Base-by-base conservation (phyloP, 1,140 invertebrate genomes). In the Microplitis mediator region DNA sequence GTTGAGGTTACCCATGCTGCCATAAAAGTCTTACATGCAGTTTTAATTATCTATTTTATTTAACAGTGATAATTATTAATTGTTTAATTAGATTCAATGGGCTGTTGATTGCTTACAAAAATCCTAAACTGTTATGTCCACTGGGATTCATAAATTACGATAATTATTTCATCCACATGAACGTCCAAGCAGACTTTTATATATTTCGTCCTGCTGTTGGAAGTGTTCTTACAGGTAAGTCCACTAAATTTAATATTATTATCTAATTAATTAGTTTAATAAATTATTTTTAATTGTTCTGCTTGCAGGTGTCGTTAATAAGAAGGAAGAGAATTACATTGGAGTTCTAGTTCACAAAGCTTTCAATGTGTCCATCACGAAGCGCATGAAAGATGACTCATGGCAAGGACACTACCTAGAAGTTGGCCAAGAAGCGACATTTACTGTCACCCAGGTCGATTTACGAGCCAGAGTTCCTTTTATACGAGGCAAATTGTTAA, bases 151-250 rank as follows among this genome's bases (percentile, higher is more conserved):
- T 90, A 71, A 80, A 88, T 58, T 86, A 89, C 75, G 90, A 91
- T 71, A 88, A 86, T 75, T 86, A 84, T 72, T 90, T 89, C 71
- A 88, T 91, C 75, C 88, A 91, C 75, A 80, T 91, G 54, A 88
- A 92, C 82, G 86, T 92, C 13, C 86, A 90, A 84, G 90, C 89
- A 45, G 90, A 91, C 76, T 91, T 91, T 82, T 92, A 90, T 82
- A 82, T 92, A 71, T 93, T 93, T 80, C 83, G 82, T 69, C 90
- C 90, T 56, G 74, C 79, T 72, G 74, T 87, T 32, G 89, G 88
- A 0, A 67, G 80, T 80, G 70, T 64, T 73, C 68, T 87, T 73
- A 78, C 83, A 82, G 80, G 89, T 89, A 74, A 78, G 81, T 50
- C 76, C 16, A 64, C 85, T 3, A 2, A 77, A 81, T 45, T 77